Percentiles rank a stretch among this genome's conserved stretches.
Conservation (phyloP, 2,888 invertebrate genomes). For the Xestia ashworthii region DNA sequence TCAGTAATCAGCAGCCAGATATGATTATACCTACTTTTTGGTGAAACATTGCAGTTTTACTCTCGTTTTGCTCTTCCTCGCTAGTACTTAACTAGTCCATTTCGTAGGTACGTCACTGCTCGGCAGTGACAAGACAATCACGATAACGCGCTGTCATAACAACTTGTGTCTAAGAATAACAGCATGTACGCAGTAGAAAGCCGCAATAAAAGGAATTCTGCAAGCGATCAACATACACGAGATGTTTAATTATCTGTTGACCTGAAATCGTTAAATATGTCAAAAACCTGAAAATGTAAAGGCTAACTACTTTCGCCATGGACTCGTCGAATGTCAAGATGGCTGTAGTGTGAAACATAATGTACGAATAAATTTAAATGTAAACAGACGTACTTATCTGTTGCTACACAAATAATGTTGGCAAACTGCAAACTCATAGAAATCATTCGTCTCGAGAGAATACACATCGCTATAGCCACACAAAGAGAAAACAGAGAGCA, state of each 20-base stretch:
- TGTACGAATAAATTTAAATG: slow-evolving; percentile 29
- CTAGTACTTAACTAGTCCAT: slow-evolving; percentile 67
- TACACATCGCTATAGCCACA: slow-evolving; percentile 12
- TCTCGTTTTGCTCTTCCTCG: slow-evolving; percentile 68
- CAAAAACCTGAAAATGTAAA: slow-evolving; percentile 20
- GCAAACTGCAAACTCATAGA: slow-evolving; percentile 31
- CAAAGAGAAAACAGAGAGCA: slow-evolving; percentile 32
- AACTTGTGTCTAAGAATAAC: slow-evolving; percentile 59
- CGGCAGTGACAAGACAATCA: slow-evolving; percentile 65
- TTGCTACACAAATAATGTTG: slow-evolving; percentile 23
- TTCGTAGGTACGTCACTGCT: slow-evolving; percentile 65
- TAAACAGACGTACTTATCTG: slow-evolving; percentile 17
- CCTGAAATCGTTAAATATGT: slow-evolving; percentile 24
- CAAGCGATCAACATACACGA: slow-evolving; percentile 7
- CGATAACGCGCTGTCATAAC: slow-evolving; percentile 63
- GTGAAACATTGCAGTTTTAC: slow-evolving; percentile 63
- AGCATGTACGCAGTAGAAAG: slow-evolving; percentile 41
- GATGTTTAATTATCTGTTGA: slow-evolving; percentile 28
- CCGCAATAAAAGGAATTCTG: slow-evolving; percentile 32
- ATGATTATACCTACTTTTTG: slow-evolving; percentile 63
- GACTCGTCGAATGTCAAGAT: slow-evolving; percentile 29
- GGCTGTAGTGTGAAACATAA: slow-evolving; percentile 33
- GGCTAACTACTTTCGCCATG: background rate
- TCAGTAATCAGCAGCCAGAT: slow-evolving; percentile 49
- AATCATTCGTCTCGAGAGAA: slow-evolving; percentile 35